Percentiles rank a stretch among this genome's conserved stretches.
phyloP scores from a whole-genome alignment of 2,797 vertebrate genomes.

The Semaprochilodus insignis region DNA sequence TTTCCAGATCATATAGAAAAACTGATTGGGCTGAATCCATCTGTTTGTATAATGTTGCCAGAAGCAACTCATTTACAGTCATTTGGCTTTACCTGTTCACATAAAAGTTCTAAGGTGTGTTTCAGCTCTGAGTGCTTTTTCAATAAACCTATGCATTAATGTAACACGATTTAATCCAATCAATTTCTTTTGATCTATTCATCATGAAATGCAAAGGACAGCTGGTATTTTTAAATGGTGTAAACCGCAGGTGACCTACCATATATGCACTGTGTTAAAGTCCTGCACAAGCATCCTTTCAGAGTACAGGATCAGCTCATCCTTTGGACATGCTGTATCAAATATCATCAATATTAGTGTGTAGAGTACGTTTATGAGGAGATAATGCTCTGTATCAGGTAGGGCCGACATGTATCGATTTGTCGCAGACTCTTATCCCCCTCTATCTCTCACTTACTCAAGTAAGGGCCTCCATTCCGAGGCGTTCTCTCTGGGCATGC shows the following conservation, averaged over 20 bases:
- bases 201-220: background rate
- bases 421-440: background rate
- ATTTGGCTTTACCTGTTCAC: too few species aligned
- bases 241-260: background rate
- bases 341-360: background rate
- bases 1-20: too few species aligned
- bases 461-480: background rate
- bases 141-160: too few species aligned
- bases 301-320: background rate
- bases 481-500: conserved; percentile 51
- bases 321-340: background rate
- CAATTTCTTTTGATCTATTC: too few species aligned
- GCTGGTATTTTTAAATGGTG: background rate
- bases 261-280: background rate
- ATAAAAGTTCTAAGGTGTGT: too few species aligned
- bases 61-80: too few species aligned
- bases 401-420: background rate
- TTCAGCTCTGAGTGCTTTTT: too few species aligned
- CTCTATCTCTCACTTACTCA: background rate
- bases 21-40: too few species aligned
- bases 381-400: background rate
- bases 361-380: background rate
- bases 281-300: background rate
- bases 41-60: too few species aligned
- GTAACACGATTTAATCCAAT: too few species aligned